These are phyloP conservation scores for Metacarcinus magister DNA, from an alignment of 2,888 invertebrate genomes.

Conservation along the genomic window DNA sequence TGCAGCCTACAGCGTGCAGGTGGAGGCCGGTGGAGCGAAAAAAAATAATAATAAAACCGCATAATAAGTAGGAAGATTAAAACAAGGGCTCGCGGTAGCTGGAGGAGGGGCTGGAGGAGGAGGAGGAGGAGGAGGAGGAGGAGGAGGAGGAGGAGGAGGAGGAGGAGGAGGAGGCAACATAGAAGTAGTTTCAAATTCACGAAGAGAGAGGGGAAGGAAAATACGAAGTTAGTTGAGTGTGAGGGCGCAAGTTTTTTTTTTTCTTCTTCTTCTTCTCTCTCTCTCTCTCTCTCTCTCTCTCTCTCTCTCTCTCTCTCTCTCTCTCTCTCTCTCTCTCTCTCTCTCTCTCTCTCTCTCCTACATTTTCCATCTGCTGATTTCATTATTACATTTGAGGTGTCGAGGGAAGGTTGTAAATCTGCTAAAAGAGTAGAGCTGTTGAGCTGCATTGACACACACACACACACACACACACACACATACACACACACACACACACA, in stretches of 20 bases:
- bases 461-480: too few relatives aligned
- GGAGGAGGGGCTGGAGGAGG: conserved; percentile 4
- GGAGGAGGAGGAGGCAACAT: background rate
- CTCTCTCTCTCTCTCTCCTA: conserved; percentile 6
- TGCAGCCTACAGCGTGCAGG: background rate
- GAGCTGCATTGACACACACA: too few relatives aligned
- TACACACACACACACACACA: too few relatives aligned
- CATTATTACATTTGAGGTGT: too few relatives aligned
- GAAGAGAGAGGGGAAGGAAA: background rate
- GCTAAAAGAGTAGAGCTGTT: too few relatives aligned
- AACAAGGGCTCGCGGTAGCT: background rate
- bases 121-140: conserved; percentile 26
- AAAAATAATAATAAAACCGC: background rate
- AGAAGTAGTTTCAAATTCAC: background rate
- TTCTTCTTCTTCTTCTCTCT: background rate
- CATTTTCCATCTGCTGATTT: too few relatives aligned
- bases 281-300: conserved; percentile 26
- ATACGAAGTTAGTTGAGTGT: background rate
- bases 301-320: conserved; percentile 26
- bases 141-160: conserved; percentile 26
- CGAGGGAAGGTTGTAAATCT: too few relatives aligned
- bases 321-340: conserved; percentile 26
- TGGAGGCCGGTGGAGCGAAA: background rate
- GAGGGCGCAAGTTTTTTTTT: too few relatives aligned
- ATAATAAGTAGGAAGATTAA: background rate